A percentile compares a stretch with the other conserved stretches of the same genome.
Conservation (phyloP, 2,113 vertebrate species). For the Azemiops feae region DNA sequence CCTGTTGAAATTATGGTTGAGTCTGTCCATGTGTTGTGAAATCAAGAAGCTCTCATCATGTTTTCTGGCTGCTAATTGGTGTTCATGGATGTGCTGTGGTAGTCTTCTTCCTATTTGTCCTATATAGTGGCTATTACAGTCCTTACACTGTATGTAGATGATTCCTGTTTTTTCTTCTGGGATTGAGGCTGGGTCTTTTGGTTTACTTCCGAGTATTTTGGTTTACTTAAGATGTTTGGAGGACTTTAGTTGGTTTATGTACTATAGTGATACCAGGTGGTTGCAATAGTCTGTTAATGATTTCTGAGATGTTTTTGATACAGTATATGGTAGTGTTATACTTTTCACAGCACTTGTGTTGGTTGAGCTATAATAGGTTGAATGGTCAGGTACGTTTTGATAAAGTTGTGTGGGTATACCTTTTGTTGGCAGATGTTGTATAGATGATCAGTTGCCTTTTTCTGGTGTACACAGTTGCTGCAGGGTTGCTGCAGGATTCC, state of each 20-base stretch:
- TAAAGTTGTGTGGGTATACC: neutral
- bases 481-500: neutral
- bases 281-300: neutral
- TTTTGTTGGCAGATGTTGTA: neutral
- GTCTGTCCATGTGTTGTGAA: neutral
- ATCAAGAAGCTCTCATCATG: neutral
- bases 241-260: neutral
- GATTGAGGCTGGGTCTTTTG: neutral
- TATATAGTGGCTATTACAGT: too few relatives aligned
- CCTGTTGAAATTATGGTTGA: neutral
- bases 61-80: neutral
- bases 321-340: neutral
- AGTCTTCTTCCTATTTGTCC: too few relatives aligned
- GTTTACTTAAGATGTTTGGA: neutral
- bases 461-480: neutral
- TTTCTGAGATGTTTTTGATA: neutral
- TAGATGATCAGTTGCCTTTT: neutral
- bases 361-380: neutral
- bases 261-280: neutral
- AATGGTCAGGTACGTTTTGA: neutral
- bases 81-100: too few relatives aligned
- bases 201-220: neutral
- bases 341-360: neutral
- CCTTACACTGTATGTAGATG: neutral
- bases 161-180: neutral